These are phyloP conservation scores for Calameuta idolon DNA, from an alignment of 2,888 invertebrate species.

Conservation along the genomic window DNA sequence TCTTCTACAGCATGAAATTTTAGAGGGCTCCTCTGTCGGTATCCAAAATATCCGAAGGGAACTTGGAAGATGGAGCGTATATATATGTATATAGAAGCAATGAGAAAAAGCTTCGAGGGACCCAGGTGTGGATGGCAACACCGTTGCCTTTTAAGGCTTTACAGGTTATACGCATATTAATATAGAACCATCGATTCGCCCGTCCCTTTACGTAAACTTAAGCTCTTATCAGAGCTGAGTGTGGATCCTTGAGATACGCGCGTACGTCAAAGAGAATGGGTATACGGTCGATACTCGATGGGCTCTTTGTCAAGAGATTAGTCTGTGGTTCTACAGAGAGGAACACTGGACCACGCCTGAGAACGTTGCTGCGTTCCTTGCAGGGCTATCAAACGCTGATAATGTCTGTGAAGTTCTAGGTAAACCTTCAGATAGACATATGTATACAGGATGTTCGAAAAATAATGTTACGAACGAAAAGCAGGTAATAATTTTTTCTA, in stretches of 20 bases:
- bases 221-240: constrained; percentile 49
- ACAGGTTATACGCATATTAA: not conserved
- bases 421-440: not conserved
- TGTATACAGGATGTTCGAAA: too few species aligned
- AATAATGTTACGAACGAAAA: too few species aligned
- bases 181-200: constrained; percentile 14
- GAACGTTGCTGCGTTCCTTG: not conserved
- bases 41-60: not conserved
- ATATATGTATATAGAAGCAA: not conserved
- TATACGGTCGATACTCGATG: constrained; percentile 60
- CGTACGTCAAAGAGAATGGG: constrained; percentile 55
- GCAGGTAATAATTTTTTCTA: too few species aligned
- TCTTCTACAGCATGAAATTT: not conserved
- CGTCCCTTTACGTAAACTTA: constrained; percentile 44
- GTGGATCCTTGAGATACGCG: constrained; percentile 51
- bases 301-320: constrained; percentile 59
- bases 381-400: not conserved
- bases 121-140: not conserved
- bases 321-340: constrained; percentile 32
- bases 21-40: not conserved
- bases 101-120: not conserved
- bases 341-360: constrained; percentile 5
- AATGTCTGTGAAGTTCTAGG: not conserved
- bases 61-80: not conserved
- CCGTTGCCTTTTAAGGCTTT: not conserved